A percentile compares a stretch with the other conserved stretches of the same genome.
These are phyloP conservation scores for Meliscaeva auricollis DNA, from an alignment of 2,888 invertebrate species.

Conservation along the genomic window DNA sequence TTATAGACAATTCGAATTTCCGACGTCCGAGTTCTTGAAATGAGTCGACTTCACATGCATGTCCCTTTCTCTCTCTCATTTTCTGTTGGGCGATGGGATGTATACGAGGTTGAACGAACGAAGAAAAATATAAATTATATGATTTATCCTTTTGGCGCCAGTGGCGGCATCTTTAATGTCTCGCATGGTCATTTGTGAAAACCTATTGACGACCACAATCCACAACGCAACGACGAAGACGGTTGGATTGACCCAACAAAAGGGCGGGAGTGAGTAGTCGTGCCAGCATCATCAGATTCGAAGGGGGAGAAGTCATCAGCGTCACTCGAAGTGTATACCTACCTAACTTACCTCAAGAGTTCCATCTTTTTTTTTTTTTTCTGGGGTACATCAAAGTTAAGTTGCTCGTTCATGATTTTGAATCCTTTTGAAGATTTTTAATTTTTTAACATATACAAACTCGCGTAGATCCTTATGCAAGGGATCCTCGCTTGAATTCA, in stretches of 20 bases:
- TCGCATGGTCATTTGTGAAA: slow-evolving; percentile 70
- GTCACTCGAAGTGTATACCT: slow-evolving; percentile 28
- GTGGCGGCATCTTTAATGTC: slow-evolving; percentile 74
- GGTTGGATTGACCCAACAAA: slow-evolving; percentile 35
- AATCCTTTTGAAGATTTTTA: slow-evolving; percentile 38
- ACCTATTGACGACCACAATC: slow-evolving; percentile 39
- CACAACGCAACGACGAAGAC: slow-evolving; percentile 41
- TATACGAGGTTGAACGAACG: slow-evolving; percentile 64
- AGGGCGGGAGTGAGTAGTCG: slow-evolving; percentile 42
- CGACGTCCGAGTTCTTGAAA: slow-evolving; percentile 42
- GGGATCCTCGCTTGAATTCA: slow-evolving; percentile 43
- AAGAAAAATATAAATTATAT: slow-evolving; percentile 70
- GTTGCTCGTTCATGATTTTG: slow-evolving; percentile 42
- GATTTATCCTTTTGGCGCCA: slow-evolving; percentile 76
- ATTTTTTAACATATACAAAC: slow-evolving; percentile 21
- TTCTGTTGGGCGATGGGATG: background rate
- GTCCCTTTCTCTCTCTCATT: slow-evolving; percentile 2
- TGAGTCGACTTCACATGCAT: slow-evolving; percentile 23
- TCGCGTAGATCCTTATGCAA: slow-evolving; percentile 14
- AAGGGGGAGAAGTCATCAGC: slow-evolving; percentile 59
- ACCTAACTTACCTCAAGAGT: slow-evolving; percentile 23
- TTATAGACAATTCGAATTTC: background rate
- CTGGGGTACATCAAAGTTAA: background rate
- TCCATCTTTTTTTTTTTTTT: slow-evolving; percentile 2
- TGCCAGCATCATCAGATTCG: slow-evolving; percentile 1